Base-by-base conservation (phyloP, 2,888 invertebrate species). In the Heliconius ethilla region DNA sequence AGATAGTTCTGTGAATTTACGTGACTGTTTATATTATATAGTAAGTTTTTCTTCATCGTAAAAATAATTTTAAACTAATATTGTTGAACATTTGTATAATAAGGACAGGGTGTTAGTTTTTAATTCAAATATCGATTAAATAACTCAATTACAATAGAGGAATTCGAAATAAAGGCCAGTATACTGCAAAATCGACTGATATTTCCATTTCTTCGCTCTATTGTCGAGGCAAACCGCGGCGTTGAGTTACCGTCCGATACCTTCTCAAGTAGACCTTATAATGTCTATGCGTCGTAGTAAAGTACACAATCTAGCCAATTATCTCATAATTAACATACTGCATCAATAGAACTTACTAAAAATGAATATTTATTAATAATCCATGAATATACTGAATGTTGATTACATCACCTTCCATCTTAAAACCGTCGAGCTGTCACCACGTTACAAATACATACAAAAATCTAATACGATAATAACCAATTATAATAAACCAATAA, bases 1-100 rank as follows among this genome's bases (percentile, higher is more conserved):
- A 59, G 55, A 72, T 37, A 59, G 3, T 72, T 72, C 33, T 33
- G 33, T 55, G 59, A n/a, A 59, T 59, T 33, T 72, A 72, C 59
- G 72, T 72, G 72, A 70, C 55, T 59, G n/a, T 6, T 22, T 37
- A 29, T 13, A 33, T 33, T 13, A 33, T 33, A 33, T 33, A 33
- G 33, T 33, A 33, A 33, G 15, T 59, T 15, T 59, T 72, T 59
- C 4, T 33, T 29, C 29, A n/a, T 33, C 6, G n/a, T 51, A 55
- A 62, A n/a, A 6, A 62, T 25, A 62, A 27, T 62, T 25, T 62
- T n/a, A 51, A 7, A 51, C 0, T 51, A 7, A 70, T 51, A 7
- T 3, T 18, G 5, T 70, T 27, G 25, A 69, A 70, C 18, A 25
- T 27, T 51, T 33, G 4, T n/a, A 2, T 2, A n/a, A 33, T n/a